Conservation (phyloP, 2,888 invertebrate species). For the Lomographa bimaculata region DNA sequence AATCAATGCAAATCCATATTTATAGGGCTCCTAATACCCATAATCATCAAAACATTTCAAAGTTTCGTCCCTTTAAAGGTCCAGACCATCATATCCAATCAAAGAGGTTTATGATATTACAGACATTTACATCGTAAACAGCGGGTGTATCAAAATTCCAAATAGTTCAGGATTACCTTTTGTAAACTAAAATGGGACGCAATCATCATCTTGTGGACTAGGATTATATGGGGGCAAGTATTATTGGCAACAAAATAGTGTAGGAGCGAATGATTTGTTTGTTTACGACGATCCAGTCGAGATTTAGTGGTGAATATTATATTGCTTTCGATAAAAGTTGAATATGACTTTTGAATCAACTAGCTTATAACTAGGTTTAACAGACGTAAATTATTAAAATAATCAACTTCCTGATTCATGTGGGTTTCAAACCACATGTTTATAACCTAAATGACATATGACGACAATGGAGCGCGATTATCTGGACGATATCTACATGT, state of each 20-base stretch:
- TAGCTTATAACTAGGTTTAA: no score
- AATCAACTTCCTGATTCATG: no score
- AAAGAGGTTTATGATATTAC: conserved; percentile 81
- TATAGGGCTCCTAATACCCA: conserved; percentile 30
- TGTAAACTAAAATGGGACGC: conserved; percentile 81
- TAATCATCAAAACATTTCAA: conserved; percentile 32
- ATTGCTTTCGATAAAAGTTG: no score
- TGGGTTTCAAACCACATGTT: no score
- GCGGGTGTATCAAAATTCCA: conserved; percentile 64
- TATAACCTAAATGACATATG: no score
- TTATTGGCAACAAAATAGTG: conserved; percentile 21
- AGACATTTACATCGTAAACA: conserved; percentile 82
- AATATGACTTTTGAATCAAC: no score
- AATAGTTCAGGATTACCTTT: conserved; percentile 83
- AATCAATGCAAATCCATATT: conserved; percentile 31
- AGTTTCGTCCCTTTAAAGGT: conserved; percentile 57
- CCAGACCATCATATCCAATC: conserved; percentile 61
- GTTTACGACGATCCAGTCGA: conserved; percentile 1
- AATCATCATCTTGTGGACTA: conserved; percentile 79
- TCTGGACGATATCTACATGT: no score
- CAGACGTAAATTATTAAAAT: no score
- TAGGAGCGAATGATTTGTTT: background rate
- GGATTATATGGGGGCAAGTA: conserved; percentile 70
- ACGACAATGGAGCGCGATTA: no score
- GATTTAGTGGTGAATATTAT: no score